Evolutionary conservation across 2,888 invertebrate species (phyloP), one percentile per base, ranked within the genome.

Genomic region (Cephonodes hylas): DNA sequence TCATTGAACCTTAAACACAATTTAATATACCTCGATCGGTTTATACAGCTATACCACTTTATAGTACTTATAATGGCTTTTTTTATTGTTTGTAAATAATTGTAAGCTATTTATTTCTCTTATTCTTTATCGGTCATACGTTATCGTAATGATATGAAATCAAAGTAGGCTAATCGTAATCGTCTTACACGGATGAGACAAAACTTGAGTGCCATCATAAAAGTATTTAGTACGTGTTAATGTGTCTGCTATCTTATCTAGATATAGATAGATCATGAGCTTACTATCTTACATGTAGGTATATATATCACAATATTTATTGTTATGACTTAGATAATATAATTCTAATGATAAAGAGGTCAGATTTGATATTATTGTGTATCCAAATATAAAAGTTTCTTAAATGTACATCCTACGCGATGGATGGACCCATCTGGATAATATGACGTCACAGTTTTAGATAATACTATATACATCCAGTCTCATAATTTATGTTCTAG

Each of bases 121-220:
- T 22, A 20, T n/a, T 46, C n/a, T 56, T 58, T 58, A 58, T 38
- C 57, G 34, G 34, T 57, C n/a, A 57, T 34, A 34, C 34, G 20
- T 38, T n/a, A 38, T 23, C 57, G 18, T n/a, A 57, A 13, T n/a
- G 4, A n/a, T 38, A n/a, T 53, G 10, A 48, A 53, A 53, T 53
- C 6, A 27, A 18, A 18, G 27, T 31, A 27, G 25, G 27, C 27
- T 27, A 27, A 27, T 27, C n/a, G 15, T 1, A 53, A 53, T 27
- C 48, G 27, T 53, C 27, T 53, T 18, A 1, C 7, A 53, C n/a
- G n/a, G 8, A 13, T 13, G 18, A 18, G 31, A 53, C 31, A 31
- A 53, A 53, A 18, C 15, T 8, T 25, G 15, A 10, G 18, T 18
- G 18, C 27, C 31, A 25, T 48, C 4, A 10, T 20, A 18, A n/a